Conservation (phyloP, 2,797 vertebrate species). For the Sebastes iracundus region DNA sequence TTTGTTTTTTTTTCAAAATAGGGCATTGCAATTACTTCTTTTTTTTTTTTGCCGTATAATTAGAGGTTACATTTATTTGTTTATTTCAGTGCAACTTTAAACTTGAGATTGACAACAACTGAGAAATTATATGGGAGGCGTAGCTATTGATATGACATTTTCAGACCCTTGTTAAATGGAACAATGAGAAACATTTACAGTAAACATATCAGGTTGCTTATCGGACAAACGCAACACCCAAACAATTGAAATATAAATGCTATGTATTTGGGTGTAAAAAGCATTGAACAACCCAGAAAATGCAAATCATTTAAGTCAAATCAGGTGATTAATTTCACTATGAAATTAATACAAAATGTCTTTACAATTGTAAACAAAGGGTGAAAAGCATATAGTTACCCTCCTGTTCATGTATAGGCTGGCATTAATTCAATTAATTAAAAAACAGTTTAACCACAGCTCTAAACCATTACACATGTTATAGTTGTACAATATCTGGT, state of each 20-base stretch:
- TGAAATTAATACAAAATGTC: slow-evolving; percentile 3
- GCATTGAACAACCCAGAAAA: background rate
- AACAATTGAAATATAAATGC: background rate
- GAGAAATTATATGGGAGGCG: background rate
- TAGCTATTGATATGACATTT: slow-evolving; percentile 26
- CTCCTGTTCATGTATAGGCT: background rate
- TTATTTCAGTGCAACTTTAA: slow-evolving; percentile 71
- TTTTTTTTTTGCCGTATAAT: slow-evolving; percentile 69
- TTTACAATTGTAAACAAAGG: background rate
- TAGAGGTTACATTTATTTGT: slow-evolving; percentile 71
- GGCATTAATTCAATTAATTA: background rate
- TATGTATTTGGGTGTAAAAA: background rate
- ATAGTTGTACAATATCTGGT: background rate
- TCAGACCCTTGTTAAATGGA: slow-evolving; percentile 25
- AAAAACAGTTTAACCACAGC: background rate
- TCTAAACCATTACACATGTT: background rate
- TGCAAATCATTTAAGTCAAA: slow-evolving; percentile 1
- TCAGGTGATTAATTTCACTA: background rate
- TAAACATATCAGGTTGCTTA: background rate
- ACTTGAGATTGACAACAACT: slow-evolving; percentile 67
- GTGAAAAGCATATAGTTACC: background rate
- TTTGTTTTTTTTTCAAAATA: slow-evolving; percentile 75
- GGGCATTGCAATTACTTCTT: slow-evolving; percentile 83
- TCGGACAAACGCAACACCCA: background rate
- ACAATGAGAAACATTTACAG: slow-evolving; percentile 17